Base-by-base conservation (phyloP, 2,888 invertebrate genomes). In the Drosophila mayaguana region DNA sequence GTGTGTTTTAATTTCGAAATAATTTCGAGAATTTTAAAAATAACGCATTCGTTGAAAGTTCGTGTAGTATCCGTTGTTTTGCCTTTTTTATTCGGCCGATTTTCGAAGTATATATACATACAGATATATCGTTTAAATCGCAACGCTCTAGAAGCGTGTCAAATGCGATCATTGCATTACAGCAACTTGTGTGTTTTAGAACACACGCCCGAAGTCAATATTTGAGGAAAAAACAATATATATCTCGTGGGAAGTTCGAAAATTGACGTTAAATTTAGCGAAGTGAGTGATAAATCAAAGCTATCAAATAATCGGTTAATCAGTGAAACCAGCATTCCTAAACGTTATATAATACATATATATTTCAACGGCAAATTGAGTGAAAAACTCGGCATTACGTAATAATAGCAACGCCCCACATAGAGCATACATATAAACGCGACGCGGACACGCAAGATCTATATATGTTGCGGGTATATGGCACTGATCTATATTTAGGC, bases 101-200 rank as follows among this genome's bases (percentile, higher is more conserved):
- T 74, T 60, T 81, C 81, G 85, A 78, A 69, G 75, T 53, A 73
- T 72, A 75, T 55, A 73, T 48, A 50, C 18, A 32, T 63, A 43
- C 14, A 40, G 34, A 79, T 55, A 76, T 76, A 76, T 79, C 80
- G 71, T 18, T 50, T 34, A 40, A 53, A 40, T 53, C 38, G 54
- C 68, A 78, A 65, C 63, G 63, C 20, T 72, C 51, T 53, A 73
- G 69, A 71, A 83, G 85, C 84, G 82, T 77, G 77, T 78, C 77
- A 78, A 83, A 89, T 87, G 77, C 72, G 82, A 83, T 92, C 93
- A 93, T 92, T 93, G 92, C 92, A 89, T 91, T 92, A 88, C 91
- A 85, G 92, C 91, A 92, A 91, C 91, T 92, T 91, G 92, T 90
- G 81, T 88, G 88, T 90, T 89, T 85, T 90, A 89, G 90, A 90